phyloP scores from a whole-genome alignment of 2,797 vertebrate species.

The Arnoldichthys spilopterus region DNA sequence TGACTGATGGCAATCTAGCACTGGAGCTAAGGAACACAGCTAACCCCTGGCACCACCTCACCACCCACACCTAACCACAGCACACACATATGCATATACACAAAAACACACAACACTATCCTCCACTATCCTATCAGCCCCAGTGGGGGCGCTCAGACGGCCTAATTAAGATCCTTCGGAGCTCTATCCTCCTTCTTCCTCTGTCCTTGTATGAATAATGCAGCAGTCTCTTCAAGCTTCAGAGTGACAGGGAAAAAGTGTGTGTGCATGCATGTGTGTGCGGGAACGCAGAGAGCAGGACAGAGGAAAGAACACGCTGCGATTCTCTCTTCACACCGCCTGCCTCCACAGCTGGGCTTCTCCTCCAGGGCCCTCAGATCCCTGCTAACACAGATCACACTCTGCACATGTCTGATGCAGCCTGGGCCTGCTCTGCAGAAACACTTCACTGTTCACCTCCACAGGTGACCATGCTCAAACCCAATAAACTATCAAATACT shows the following conservation, averaged over 20 bases:
- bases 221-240: constrained; percentile 53
- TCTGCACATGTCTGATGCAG: constrained; percentile 41
- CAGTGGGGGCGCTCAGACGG: constrained; percentile 12
- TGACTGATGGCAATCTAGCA: constrained; percentile 66
- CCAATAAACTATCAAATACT: constrained; percentile 11
- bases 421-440: constrained; percentile 22
- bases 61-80: too few relatives aligned
- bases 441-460: constrained; percentile 12
- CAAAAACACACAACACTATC: background rate
- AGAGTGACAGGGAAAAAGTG: constrained; percentile 32
- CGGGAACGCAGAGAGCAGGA: constrained; percentile 16
- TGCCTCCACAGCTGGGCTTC: constrained; percentile 52
- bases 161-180: constrained; percentile 52
- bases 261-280: constrained; percentile 26
- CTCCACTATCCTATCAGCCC: constrained; percentile 28
- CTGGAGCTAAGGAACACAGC: constrained; percentile 31
- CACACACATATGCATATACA: background rate
- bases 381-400: constrained; percentile 52
- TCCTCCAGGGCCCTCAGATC: constrained; percentile 49
- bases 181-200: constrained; percentile 55
- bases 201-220: constrained; percentile 60
- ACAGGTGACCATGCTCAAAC: constrained; percentile 24
- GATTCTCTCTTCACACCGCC: constrained; percentile 36
- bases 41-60: too few relatives aligned
- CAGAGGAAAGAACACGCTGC: constrained; percentile 38